phyloP scores from a whole-genome alignment of 2,113 vertebrate species.

The Campylorhamphus procurvoides region DNA sequence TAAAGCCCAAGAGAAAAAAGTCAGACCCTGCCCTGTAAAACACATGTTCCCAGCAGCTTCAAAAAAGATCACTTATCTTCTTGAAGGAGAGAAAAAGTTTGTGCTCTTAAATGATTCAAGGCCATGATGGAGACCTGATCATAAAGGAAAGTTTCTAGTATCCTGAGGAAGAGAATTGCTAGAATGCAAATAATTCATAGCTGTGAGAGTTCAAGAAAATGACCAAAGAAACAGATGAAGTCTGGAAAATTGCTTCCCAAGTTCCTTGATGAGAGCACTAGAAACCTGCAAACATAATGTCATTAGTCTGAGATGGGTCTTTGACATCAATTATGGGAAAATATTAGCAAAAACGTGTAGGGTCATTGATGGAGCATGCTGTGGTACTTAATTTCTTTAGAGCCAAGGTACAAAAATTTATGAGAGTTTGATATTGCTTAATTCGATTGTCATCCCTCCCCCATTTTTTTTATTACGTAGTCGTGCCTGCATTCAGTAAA shows the following conservation, averaged over 20 bases:
- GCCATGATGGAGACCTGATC: not conserved
- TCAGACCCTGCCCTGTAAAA: not conserved
- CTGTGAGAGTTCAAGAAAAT: not conserved
- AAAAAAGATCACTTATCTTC: not conserved
- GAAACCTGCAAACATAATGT: slow-evolving; percentile 41
- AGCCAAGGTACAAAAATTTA: not conserved
- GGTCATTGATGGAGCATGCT: not conserved
- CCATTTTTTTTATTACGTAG: not conserved
- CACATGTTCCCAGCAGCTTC: not conserved
- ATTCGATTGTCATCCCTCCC: not conserved
- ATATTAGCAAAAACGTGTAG: slow-evolving; percentile 21
- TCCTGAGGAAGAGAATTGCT: not conserved
- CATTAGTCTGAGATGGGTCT: slow-evolving; percentile 11
- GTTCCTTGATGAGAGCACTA: slow-evolving; percentile 8
- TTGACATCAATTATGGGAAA: slow-evolving; percentile 39
- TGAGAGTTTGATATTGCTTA: not conserved
- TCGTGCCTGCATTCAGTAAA: not conserved
- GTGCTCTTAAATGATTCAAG: not conserved
- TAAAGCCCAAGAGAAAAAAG: not conserved
- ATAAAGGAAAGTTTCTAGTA: not conserved
- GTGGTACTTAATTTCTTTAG: slow-evolving; percentile 35
- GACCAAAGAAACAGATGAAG: slow-evolving; percentile 13
- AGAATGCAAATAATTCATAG: not conserved
- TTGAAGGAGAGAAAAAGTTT: not conserved
- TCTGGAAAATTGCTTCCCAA: not conserved